Percentiles rank a stretch among this genome's conserved stretches.
Evolutionary conservation across 1,140 invertebrate species (phyloP).

Genomic region (Solenopsis invicta): DNA sequence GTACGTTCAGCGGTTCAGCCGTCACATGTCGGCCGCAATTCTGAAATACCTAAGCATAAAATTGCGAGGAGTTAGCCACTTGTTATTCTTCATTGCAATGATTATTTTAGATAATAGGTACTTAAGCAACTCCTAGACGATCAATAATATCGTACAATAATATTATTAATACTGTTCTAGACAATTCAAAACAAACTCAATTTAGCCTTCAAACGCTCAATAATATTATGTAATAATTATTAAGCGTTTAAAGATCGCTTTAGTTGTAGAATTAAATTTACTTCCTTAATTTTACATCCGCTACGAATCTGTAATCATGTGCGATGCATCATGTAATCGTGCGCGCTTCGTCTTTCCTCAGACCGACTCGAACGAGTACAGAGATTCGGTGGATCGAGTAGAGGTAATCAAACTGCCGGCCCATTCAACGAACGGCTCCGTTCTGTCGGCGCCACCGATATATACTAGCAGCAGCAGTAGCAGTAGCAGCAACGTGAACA

Average conservation of each 20-base stretch:
- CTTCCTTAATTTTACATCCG: not conserved
- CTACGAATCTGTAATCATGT: not conserved
- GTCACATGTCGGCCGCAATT: not conserved
- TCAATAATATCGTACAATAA: too few species aligned
- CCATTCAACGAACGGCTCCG: conserved; percentile 86
- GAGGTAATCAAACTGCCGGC: conserved; percentile 93
- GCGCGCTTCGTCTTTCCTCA: conserved; percentile 59
- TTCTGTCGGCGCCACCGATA: conserved; percentile 83
- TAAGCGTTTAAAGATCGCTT: too few species aligned
- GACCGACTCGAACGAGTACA: conserved; percentile 82
- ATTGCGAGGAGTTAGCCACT: not conserved
- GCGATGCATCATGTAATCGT: not conserved
- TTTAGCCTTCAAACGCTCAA: too few species aligned
- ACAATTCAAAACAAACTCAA: too few species aligned
- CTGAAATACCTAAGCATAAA: not conserved
- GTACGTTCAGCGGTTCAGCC: conserved; percentile 69
- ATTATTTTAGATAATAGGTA: too few species aligned
- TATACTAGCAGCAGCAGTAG: conserved; percentile 82
- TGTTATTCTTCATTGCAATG: not conserved
- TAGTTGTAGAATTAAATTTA: not conserved
- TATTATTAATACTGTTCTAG: too few species aligned
- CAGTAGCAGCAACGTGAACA: conserved; percentile 82
- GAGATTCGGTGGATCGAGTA: conserved; percentile 88
- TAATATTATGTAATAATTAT: too few species aligned
- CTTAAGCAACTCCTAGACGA: not conserved